Conservation (phyloP, 2,888 invertebrate genomes). For the Osmoderma eremita region DNA sequence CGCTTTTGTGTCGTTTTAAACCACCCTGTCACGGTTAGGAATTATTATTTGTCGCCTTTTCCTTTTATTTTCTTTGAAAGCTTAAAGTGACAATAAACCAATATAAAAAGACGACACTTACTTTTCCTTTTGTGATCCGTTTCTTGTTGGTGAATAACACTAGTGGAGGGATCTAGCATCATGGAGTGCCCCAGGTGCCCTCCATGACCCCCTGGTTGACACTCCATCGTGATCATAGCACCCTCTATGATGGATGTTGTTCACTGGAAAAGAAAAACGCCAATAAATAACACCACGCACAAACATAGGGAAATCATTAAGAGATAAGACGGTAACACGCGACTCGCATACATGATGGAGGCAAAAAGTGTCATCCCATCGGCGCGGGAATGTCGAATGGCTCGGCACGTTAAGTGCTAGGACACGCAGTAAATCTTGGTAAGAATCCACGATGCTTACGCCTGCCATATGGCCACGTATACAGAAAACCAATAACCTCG, state of each 20-base stretch:
- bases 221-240: slow-evolving; percentile 66
- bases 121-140: slow-evolving; percentile 63
- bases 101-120: slow-evolving; percentile 53
- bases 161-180: slow-evolving; percentile 62
- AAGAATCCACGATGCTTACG: slow-evolving; percentile 39
- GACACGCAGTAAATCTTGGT: slow-evolving; percentile 42
- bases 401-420: slow-evolving; percentile 26
- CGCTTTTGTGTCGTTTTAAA: too few species aligned
- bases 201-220: slow-evolving; percentile 64
- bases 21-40: too few species aligned
- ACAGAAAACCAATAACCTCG: slow-evolving; percentile 43
- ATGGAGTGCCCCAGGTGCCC: slow-evolving; percentile 65
- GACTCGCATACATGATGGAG: slow-evolving; percentile 11
- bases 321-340: slow-evolving; percentile 5
- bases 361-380: slow-evolving; percentile 35
- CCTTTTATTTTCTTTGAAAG: neutral
- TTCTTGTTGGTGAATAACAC: slow-evolving; percentile 59
- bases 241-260: slow-evolving; percentile 60
- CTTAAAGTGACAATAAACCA: neutral
- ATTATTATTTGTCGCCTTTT: too few species aligned
- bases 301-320: neutral
- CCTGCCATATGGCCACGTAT: slow-evolving; percentile 46
- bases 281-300: slow-evolving; percentile 19
- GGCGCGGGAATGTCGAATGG: slow-evolving; percentile 10
- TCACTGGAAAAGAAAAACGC: slow-evolving; percentile 54